These are phyloP conservation scores for Gallinago jamesoni DNA, from an alignment of 2,113 vertebrate species.

Conservation along the genomic window DNA sequence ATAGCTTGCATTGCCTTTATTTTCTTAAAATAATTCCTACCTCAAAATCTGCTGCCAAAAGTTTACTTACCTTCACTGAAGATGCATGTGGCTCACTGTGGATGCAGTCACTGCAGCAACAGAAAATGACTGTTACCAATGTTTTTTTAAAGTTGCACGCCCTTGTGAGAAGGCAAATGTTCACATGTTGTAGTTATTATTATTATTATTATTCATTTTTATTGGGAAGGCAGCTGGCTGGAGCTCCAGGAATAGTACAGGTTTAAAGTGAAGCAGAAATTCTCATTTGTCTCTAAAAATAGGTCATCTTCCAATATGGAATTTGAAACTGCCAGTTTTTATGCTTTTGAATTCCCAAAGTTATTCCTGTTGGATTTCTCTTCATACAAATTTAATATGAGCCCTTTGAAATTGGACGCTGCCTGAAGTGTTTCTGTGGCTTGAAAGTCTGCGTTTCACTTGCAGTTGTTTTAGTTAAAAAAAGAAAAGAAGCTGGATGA, in stretches of 20 bases:
- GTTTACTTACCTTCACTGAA: neutral
- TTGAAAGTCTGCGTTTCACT: neutral
- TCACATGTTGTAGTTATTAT: slow-evolving; percentile 38
- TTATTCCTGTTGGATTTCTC: slow-evolving; percentile 23
- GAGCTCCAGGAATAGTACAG: slow-evolving; percentile 20
- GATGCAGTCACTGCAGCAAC: fast-evolving
- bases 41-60: neutral
- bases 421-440: slow-evolving; percentile 3
- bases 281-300: slow-evolving; percentile 36
- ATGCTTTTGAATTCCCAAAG: slow-evolving; percentile 22
- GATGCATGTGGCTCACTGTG: neutral
- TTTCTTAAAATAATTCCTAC: neutral
- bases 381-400: slow-evolving; percentile 27
- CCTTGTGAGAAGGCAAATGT: neutral
- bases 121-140: neutral
- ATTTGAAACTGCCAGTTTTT: slow-evolving; percentile 22
- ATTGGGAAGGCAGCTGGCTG: slow-evolving; percentile 29
- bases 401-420: slow-evolving; percentile 36
- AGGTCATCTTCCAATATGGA: slow-evolving; percentile 1
- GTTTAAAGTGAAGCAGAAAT: slow-evolving; percentile 17
- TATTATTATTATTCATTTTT: slow-evolving; percentile 1
- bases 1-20: neutral
- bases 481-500: neutral
- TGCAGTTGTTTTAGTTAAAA: slow-evolving; percentile 10
- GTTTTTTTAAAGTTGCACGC: neutral